Base-by-base conservation (phyloP, 2,797 vertebrate genomes). In the Lagodon rhomboides region DNA sequence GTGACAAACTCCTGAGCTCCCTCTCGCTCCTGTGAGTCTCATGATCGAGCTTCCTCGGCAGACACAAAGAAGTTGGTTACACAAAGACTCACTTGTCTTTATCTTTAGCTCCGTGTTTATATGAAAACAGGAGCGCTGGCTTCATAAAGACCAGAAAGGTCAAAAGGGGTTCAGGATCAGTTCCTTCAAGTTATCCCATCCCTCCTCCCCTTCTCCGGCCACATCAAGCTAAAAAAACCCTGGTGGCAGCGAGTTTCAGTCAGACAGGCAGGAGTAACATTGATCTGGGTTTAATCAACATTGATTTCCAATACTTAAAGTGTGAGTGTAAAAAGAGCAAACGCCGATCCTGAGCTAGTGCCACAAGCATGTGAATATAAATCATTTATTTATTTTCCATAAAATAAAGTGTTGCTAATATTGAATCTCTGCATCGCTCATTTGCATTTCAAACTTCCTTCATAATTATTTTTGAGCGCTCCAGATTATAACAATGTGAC, bases 71-170 rank as follows among this genome's bases (percentile, higher is more conserved):
- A 12, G 79, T 13, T n/a, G 47, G 55, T 68, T 16, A 47, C 66
- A 86, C 73, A 88, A 81, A 84, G 71, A 62, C 68, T 55, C 55
- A 3, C 59, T 73, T 80, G 76, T 87, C 62, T 74, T 79, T 56
- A 18, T 68, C 46, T 55, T 54, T 47, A 59, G 72, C 53, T 30
- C 60, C 1, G 8, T 82, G 82, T 88, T 86, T 63, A 73, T 79
- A 83, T 72, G 25, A 85, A 88, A 89, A 84, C 87, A 88, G 25
- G 76, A 77, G 64, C 25, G 51, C 56, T 60, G 75, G 30, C 61
- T 43, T 58, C 18, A 53, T 44, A 61, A 85, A 78, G 55, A 77
- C 69, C 27, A 17, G 59, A 75, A 80, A 73, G 65, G 77, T 83
- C 70, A 75, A 68, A 71, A 70, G 49, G 43, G 59, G 71, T 73